Percentiles rank a stretch among this genome's conserved stretches.
Evolutionary conservation across 2,797 vertebrate genomes (phyloP).

Genomic region (Parauchenoglanis ngamensis): DNA sequence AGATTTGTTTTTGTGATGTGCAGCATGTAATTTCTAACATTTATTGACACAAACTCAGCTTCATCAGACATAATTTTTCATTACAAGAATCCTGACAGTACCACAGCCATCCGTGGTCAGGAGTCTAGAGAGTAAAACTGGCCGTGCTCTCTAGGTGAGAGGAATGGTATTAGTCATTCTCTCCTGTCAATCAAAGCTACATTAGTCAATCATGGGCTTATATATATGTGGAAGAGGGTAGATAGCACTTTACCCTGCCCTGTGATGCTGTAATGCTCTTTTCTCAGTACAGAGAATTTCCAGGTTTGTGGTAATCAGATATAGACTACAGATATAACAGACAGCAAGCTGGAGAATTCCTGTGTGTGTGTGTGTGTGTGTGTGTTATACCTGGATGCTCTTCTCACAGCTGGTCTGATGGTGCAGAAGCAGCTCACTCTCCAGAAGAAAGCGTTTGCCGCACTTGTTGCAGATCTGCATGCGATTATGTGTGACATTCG

Average conservation of each 20-base stretch:
- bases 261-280: background rate
- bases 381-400: slow-evolving; percentile 87
- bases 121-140: background rate
- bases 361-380: slow-evolving; percentile 4
- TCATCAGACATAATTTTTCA: background rate
- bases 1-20: background rate
- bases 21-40: background rate
- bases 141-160: background rate
- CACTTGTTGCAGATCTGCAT: slow-evolving; percentile 98
- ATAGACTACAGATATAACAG: too few relatives aligned
- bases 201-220: background rate
- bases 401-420: slow-evolving; percentile 98
- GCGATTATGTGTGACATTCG: slow-evolving; percentile 96
- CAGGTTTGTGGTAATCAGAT: background rate
- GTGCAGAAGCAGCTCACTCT: slow-evolving; percentile 94
- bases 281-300: background rate
- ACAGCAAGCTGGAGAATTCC: background rate
- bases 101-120: background rate
- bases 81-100: background rate
- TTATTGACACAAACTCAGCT: background rate
- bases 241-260: background rate
- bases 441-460: slow-evolving; percentile 92
- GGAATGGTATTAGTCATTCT: background rate
- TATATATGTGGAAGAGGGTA: background rate
- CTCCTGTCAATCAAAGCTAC: background rate